Conservation (phyloP, 2,113 vertebrate species). For the Buteo buteo region DNA sequence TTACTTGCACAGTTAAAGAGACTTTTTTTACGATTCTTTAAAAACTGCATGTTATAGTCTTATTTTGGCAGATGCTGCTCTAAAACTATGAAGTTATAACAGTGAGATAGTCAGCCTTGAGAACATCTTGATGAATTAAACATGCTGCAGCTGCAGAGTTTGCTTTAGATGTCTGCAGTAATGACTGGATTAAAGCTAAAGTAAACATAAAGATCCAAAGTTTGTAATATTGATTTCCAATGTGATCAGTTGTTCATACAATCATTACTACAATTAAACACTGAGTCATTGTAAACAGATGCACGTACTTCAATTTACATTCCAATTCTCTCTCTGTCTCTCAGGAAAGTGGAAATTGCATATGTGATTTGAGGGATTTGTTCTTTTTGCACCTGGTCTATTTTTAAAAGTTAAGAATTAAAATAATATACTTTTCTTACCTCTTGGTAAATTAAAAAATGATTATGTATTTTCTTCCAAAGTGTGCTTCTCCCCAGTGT, state of each 20-base stretch:
- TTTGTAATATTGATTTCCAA: slow-evolving; percentile 59
- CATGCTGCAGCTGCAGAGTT: slow-evolving; percentile 66
- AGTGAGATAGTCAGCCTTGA: slow-evolving; percentile 43
- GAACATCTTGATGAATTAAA: slow-evolving; percentile 70
- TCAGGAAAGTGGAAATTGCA: slow-evolving; percentile 6
- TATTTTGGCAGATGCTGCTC: slow-evolving; percentile 61
- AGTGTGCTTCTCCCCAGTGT: not conserved
- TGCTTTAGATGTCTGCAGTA: slow-evolving; percentile 61
- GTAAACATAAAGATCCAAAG: slow-evolving; percentile 56
- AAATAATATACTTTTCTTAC: slow-evolving; percentile 15
- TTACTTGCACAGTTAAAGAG: slow-evolving; percentile 33
- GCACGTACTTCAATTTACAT: not conserved
- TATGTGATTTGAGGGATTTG: slow-evolving; percentile 1
- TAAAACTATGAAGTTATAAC: slow-evolving; percentile 57
- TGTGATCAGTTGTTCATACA: slow-evolving; percentile 29
- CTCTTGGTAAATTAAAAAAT: not conserved
- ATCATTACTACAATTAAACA: slow-evolving; percentile 40
- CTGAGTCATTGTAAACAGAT: slow-evolving; percentile 42
- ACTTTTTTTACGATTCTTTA: slow-evolving; percentile 27
- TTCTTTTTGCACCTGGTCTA: slow-evolving; percentile 21
- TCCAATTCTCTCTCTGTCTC: not conserved
- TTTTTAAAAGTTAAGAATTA: slow-evolving; percentile 22
- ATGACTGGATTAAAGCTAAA: slow-evolving; percentile 57
- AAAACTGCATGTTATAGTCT: slow-evolving; percentile 27
- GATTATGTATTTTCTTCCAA: not conserved